Percentiles rank a stretch among this genome's conserved stretches.
These are phyloP conservation scores for Saccopteryx bilineata DNA, from an alignment of 2,113 vertebrate species.

Conservation along the genomic window DNA sequence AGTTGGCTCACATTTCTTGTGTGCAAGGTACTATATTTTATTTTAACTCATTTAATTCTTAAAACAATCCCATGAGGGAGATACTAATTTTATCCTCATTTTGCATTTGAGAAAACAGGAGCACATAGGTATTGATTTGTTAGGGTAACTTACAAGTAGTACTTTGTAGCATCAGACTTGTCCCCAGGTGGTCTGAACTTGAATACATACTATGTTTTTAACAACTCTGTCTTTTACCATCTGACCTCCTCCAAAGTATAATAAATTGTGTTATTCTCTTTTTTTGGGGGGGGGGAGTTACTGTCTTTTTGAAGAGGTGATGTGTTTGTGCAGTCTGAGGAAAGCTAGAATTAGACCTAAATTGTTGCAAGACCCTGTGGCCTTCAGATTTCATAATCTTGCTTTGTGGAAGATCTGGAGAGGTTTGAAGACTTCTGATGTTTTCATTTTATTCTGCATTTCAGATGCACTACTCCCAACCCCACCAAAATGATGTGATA, in stretches of 20 bases:
- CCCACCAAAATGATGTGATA: neutral
- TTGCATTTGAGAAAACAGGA: slow-evolving; percentile 2
- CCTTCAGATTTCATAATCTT: slow-evolving; percentile 29
- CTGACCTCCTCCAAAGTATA: neutral
- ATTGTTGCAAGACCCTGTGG: neutral
- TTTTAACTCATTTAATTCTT: slow-evolving; percentile 24
- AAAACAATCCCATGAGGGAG: neutral
- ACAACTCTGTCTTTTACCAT: neutral
- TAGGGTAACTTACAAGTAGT: neutral
- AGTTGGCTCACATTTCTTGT: neutral
- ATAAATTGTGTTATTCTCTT: neutral
- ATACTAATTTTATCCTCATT: neutral
- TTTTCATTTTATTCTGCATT: slow-evolving; percentile 7
- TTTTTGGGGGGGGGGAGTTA: neutral
- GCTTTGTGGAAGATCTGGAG: neutral
- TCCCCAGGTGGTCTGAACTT: neutral
- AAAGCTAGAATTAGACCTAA: neutral
- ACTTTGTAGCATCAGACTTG: neutral
- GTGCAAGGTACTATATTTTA: neutral
- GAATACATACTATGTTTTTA: neutral
- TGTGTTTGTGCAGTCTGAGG: neutral
- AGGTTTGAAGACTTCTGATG: neutral
- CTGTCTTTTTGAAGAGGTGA: slow-evolving; percentile 10
- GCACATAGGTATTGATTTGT: neutral
- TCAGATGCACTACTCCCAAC: neutral